Base-by-base conservation (phyloP, 2,113 vertebrate genomes). In the Lophius piscatorius region DNA sequence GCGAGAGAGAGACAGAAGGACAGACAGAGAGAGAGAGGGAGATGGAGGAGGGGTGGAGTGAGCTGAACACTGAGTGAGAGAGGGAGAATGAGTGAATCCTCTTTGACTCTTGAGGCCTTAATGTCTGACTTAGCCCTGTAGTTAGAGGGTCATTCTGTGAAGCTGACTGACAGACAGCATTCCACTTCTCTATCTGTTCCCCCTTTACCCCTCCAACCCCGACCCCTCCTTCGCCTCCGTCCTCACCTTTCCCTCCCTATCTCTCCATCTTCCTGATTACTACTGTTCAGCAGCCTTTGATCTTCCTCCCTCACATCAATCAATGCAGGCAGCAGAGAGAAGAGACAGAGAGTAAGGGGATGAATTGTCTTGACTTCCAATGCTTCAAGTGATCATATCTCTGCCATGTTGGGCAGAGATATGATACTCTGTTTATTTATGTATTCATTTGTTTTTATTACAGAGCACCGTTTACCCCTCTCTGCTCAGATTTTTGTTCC, bases 371-470 rank as follows among this genome's bases (percentile, higher is more conserved):
- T 24, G 74, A 75, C 65, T 77, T 70, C 54, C 49, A 61, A 21
- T 60, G 86, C 88, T 87, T 76, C 72, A 83, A 82, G 82, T 88
- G 83, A 74, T 67, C 69, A n/a, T n/a, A n/a, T 86, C 74, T 89
- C 71, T 59, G 76, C 68, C 78, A 50, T 81, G 82, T 81, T 86
- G 80, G 63, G 52, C 62, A 42, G 33, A 64, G 62, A 76, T 80
- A 77, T 84, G 71, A 81, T 67, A 67, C 77, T 71, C 64, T 85
- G 66, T 88, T 90, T 88, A 87, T 88, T 86, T 76, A 87, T 80
- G 58, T 67, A 77, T 76, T 80, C 89, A 75, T 83, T 87, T 86
- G 81, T 86, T 81, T 87, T 82, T 91, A 89, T 89, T 87, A 81
- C 66, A 74, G 57, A 47, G 34, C 1, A 9, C 57, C 26, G 23